Evolutionary conservation across 1,140 invertebrate genomes (phyloP).

Genomic region (Cherax quadricarinatus): DNA sequence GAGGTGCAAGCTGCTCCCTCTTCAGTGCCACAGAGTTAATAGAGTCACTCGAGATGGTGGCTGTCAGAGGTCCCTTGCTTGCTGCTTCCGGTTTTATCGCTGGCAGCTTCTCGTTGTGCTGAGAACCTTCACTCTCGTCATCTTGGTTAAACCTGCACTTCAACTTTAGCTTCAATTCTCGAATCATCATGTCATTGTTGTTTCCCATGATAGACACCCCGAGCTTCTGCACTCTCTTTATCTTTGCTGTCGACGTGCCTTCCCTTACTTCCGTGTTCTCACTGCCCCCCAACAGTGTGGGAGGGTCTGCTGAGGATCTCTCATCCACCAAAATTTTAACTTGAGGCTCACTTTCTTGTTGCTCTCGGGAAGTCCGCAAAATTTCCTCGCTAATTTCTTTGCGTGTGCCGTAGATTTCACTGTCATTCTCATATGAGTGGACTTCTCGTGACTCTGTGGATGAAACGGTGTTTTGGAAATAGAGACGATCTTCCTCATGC

Average conservation of each 20-base stretch:
- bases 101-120: not conserved
- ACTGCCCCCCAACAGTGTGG: no score
- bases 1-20: constrained; percentile 73
- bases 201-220: constrained; percentile 69
- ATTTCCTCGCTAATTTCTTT: constrained; percentile 54
- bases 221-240: constrained; percentile 70
- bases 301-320: not conserved
- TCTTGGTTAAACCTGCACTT: constrained; percentile 71
- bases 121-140: constrained; percentile 31
- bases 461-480: constrained; percentile 55
- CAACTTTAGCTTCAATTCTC: constrained; percentile 74
- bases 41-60: constrained; percentile 38
- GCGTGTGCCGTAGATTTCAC: constrained; percentile 60
- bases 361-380: constrained; percentile 26
- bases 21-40: constrained; percentile 67
- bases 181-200: constrained; percentile 75
- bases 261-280: not conserved
- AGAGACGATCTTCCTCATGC: constrained; percentile 20
- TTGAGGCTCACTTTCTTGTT: not conserved
- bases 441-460: constrained; percentile 62
- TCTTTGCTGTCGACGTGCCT: constrained; percentile 45
- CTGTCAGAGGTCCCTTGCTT: constrained; percentile 22
- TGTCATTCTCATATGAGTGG: constrained; percentile 66
- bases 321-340: constrained; percentile 4
- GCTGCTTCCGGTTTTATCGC: not conserved